Conservation (phyloP, 2,113 vertebrate genomes). For the Eolophus roseicapilla region DNA sequence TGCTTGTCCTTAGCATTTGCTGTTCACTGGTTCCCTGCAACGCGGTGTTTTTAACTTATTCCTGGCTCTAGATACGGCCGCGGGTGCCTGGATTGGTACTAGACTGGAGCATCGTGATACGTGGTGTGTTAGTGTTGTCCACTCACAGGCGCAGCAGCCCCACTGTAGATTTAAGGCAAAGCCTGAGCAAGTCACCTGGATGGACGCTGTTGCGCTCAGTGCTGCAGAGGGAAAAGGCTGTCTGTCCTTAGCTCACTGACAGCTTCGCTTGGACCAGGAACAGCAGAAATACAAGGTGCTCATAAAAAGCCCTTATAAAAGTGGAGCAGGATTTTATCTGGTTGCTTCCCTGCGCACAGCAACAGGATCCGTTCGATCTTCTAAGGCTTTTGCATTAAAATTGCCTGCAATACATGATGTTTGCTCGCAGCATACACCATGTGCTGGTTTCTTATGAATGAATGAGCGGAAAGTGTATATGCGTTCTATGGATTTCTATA, state of each 20-base stretch:
- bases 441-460: not conserved
- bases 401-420: not conserved
- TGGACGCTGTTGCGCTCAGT: rapidly evolving
- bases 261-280: not conserved
- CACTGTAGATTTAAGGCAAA: not conserved
- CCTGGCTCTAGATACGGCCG: not conserved
- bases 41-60: not conserved
- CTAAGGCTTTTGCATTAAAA: not conserved
- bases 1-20: not conserved
- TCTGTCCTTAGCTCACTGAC: not conserved
- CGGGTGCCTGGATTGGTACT: not conserved
- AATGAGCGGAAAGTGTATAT: not conserved
- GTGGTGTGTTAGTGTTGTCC: rapidly evolving
- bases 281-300: not conserved
- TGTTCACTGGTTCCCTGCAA: rapidly evolving
- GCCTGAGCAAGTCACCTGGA: not conserved
- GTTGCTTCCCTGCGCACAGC: not conserved
- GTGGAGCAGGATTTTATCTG: not conserved
- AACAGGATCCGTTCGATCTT: not conserved
- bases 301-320: not conserved
- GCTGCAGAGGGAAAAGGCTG: not conserved
- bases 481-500: not conserved
- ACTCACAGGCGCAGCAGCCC: not conserved
- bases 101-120: too few species aligned
- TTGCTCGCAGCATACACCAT: not conserved